These are phyloP conservation scores for Scaptomyza cyrtandrae DNA, from an alignment of 2,888 invertebrate species.

Conservation along the genomic window DNA sequence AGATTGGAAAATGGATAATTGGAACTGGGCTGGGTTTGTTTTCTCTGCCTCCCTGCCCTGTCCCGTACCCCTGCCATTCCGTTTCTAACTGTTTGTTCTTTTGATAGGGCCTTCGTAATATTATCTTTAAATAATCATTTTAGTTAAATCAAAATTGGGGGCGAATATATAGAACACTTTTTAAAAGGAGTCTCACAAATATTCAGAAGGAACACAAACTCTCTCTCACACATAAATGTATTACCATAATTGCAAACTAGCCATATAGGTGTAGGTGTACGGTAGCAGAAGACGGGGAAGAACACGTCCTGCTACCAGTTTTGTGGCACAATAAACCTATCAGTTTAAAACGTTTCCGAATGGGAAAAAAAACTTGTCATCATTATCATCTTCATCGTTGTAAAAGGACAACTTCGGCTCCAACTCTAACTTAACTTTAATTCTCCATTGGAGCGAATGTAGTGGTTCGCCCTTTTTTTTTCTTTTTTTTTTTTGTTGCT, in stretches of 20 bases:
- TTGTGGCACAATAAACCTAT: slow-evolving; percentile 54
- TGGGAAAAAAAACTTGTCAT: slow-evolving; percentile 43
- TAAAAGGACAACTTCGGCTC: slow-evolving; percentile 14
- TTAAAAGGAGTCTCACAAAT: slow-evolving; percentile 7
- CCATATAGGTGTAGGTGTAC: slow-evolving; percentile 28
- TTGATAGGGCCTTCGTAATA: slow-evolving; percentile 60
- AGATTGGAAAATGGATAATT: slow-evolving; percentile 76
- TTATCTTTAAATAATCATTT: slow-evolving; percentile 77
- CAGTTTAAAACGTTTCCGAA: slow-evolving; percentile 41
- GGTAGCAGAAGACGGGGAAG: not conserved
- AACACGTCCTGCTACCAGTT: slow-evolving; percentile 4
- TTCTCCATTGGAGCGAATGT: slow-evolving; percentile 35
- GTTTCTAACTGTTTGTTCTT: slow-evolving; percentile 4
- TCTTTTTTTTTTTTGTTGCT: slow-evolving; percentile 31
- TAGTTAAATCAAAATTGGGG: slow-evolving; percentile 64
- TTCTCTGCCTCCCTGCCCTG: not conserved
- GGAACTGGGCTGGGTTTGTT: slow-evolving; percentile 46
- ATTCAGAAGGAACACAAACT: slow-evolving; percentile 6
- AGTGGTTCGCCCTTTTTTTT: slow-evolving; percentile 16
- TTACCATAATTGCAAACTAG: slow-evolving; percentile 54
- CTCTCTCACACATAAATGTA: slow-evolving; percentile 2
- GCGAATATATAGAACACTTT: slow-evolving; percentile 53
- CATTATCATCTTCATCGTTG: slow-evolving; percentile 45
- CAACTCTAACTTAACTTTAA: slow-evolving; percentile 35
- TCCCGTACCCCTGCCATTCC: not conserved